Conservation (phyloP, 2,888 invertebrate genomes). For the Idaea straminata region DNA sequence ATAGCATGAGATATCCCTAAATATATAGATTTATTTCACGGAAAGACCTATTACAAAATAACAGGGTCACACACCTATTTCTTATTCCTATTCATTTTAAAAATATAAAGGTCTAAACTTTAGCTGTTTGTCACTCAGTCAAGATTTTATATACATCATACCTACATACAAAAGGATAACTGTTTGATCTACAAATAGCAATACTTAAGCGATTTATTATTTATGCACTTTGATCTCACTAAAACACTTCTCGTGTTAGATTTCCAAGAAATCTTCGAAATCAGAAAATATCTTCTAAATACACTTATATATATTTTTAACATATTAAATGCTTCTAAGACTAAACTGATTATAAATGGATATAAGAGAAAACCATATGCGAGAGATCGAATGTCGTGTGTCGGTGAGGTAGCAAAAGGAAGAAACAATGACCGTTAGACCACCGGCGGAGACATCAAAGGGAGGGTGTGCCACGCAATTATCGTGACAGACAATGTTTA, state of each 20-base stretch:
- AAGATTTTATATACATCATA: too few relatives aligned
- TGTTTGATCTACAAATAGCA: not conserved
- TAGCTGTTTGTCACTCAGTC: too few relatives aligned
- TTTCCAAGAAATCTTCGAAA: not conserved
- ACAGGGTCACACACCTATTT: too few relatives aligned
- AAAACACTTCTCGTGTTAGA: not conserved
- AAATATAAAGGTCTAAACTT: too few relatives aligned
- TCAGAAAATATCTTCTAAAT: not conserved
- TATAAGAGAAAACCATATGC: constrained; percentile 60
- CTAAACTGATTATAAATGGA: constrained; percentile 41
- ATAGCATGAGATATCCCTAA: too few relatives aligned
- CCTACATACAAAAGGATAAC: too few relatives aligned
- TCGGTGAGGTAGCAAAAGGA: constrained; percentile 53
- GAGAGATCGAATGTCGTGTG: constrained; percentile 24
- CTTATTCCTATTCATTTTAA: too few relatives aligned
- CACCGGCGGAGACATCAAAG: constrained; percentile 74
- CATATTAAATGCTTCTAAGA: constrained; percentile 6
- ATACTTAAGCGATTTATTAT: not conserved
- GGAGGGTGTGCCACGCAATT: constrained; percentile 54
- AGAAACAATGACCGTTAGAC: constrained; percentile 59
- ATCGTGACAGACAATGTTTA: constrained; percentile 57
- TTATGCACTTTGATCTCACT: not conserved
- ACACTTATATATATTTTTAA: not conserved
- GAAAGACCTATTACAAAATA: too few relatives aligned
- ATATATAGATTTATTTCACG: too few relatives aligned